phyloP scores from a whole-genome alignment of 2,113 vertebrate species.

The Oncorhynchus mykiss region DNA sequence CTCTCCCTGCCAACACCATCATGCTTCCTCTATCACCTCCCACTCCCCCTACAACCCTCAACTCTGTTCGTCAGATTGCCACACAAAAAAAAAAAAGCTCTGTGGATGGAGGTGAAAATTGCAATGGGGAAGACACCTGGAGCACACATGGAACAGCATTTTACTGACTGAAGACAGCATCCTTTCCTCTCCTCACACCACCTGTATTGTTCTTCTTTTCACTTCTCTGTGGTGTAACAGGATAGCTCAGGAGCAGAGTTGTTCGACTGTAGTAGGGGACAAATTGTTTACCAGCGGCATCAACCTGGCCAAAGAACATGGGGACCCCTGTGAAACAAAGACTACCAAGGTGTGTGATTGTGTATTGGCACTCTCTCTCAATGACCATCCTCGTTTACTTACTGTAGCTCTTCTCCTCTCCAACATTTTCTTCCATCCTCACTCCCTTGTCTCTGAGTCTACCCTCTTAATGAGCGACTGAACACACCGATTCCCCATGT shows the following conservation, averaged over 20 bases:
- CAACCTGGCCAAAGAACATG: constrained; percentile 16
- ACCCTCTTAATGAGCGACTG: background rate
- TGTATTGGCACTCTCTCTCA: background rate
- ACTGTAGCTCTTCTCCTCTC: background rate
- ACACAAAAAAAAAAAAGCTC: background rate
- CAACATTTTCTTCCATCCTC: background rate
- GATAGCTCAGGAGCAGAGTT: constrained; percentile 61
- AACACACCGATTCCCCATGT: too few relatives aligned
- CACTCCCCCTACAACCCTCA: constrained; percentile 16
- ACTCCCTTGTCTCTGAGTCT: background rate
- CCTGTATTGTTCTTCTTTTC: background rate
- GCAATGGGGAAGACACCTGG: constrained; percentile 47
- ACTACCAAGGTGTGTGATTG: constrained; percentile 49
- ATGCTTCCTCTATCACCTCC: background rate
- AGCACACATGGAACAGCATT: constrained; percentile 28
- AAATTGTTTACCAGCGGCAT: constrained; percentile 48
- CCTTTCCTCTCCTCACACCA: background rate
- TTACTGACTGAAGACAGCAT: background rate
- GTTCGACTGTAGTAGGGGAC: constrained; percentile 1
- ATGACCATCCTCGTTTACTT: background rate
- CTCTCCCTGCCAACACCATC: constrained; percentile 15
- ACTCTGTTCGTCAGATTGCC: constrained; percentile 36
- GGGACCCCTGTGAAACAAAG: constrained; percentile 36
- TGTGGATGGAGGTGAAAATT: constrained; percentile 15
- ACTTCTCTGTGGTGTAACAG: constrained; percentile 24